Evolutionary conservation across 2,888 invertebrate genomes (phyloP), one percentile per base, ranked within the genome.

Genomic region (Ectemnius lituratus): DNA sequence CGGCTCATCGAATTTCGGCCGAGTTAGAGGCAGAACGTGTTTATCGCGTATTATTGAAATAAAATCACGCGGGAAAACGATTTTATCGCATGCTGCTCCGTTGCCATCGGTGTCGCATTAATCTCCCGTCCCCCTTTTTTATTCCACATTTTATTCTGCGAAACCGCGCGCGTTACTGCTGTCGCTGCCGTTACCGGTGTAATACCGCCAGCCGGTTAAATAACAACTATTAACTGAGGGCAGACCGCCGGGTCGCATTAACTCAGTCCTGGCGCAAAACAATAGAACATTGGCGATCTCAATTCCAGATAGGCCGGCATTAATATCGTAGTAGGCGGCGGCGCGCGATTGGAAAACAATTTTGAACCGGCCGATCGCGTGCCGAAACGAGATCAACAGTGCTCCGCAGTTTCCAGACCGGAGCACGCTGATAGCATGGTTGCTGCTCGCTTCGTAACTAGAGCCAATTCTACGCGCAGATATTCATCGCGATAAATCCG

Each of bases 31-130:
- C 28, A 46, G 28, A 69, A 69, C 69, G 77, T 77, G 76, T 77
- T 77, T 76, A 76, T 70, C 61, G 46, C 66, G 73, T 72, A 77
- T 77, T 73, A 76, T 77, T 69, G 76, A 77, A 76, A 76, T 76
- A 73, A 77, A 77, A 77, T 77, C 77, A 67, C 69, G 63, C 66
- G 73, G 66, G 37, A 72, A 8, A 60, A 65, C 63, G 72, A 76
- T 73, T 76, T 70, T 66, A 76, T 76, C 67, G 66, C 64, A 61
- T 57, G 58, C 8, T 11, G 37, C 37, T 37, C 37, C 37, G 37
- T 8, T 37, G 23, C 67, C 70, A 46, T 16, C 71, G 58, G 47
- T 56, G 18, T 52, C 52, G 52, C 71, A 62, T 76, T 68, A 67
- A 13, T 16, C 52, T 76, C 46, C 28, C 27, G 67, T 47, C 49